Conservation (phyloP, 2,888 invertebrate genomes). For the Hydrotaea cyrtoneurina region DNA sequence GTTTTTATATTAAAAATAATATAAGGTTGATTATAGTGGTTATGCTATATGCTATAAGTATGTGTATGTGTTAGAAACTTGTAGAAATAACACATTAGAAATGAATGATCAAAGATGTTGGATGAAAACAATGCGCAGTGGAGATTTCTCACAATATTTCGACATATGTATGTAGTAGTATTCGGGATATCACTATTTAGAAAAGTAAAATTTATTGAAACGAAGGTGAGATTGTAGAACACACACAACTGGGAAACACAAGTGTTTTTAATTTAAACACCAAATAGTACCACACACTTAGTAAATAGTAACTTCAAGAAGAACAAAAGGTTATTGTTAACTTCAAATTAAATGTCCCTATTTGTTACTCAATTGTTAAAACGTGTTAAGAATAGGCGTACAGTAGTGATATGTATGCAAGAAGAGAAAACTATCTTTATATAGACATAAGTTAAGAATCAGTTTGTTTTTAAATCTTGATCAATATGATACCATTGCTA, state of each 20-base stretch:
- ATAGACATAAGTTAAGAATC: neutral
- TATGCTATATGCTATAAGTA: conserved; percentile 2
- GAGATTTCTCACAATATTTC: neutral
- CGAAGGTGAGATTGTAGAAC: neutral
- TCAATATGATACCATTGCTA: neutral
- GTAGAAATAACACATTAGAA: neutral
- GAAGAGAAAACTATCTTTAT: neutral
- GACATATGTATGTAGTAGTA: neutral
- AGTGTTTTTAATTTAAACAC: neutral
- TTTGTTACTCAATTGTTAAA: conserved; percentile 3
- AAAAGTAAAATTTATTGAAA: neutral
- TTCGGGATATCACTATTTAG: no score
- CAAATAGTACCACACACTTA: neutral
- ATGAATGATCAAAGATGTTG: neutral
- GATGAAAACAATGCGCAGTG: neutral
- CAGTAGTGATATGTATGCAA: neutral
- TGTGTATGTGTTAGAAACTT: neutral
- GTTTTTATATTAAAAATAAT: neutral
- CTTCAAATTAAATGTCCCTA: neutral
- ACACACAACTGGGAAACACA: neutral
- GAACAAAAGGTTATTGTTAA: neutral
- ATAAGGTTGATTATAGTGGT: no score
- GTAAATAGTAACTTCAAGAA: no score
- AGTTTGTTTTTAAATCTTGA: neutral
- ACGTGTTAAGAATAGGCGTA: neutral